phyloP scores from a whole-genome alignment of 2,113 vertebrate genomes.

The Galeopterus variegatus region DNA sequence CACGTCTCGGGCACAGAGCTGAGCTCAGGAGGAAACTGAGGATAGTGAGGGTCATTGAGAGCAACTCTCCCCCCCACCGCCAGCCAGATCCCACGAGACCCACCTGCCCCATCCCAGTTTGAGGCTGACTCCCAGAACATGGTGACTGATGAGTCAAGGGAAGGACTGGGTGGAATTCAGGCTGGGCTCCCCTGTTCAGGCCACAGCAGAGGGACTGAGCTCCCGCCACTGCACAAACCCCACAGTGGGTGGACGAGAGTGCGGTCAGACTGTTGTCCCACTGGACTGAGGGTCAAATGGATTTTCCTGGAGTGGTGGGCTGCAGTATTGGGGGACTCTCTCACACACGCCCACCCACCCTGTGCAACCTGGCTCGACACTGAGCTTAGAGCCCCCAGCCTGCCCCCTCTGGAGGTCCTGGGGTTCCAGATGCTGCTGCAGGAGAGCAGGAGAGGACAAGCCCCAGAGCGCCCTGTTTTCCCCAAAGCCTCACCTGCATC shows the following conservation, averaged over 20 bases:
- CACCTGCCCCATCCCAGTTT: background rate
- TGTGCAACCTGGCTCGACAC: too few species aligned
- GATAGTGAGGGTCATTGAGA: background rate
- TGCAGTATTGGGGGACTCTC: background rate
- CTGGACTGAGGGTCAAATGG: background rate
- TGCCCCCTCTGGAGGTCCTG: background rate
- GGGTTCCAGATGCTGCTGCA: background rate
- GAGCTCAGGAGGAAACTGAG: background rate
- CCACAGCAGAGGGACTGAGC: background rate
- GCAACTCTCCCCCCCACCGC: background rate
- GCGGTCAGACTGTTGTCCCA: too few species aligned
- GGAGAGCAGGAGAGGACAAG: background rate
- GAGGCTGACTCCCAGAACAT: background rate
- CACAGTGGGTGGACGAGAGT: too few species aligned
- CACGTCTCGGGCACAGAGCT: background rate
- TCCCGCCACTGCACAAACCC: background rate
- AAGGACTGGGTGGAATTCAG: background rate
- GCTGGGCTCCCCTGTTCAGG: background rate
- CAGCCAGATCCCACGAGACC: background rate
- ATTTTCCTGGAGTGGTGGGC: background rate
- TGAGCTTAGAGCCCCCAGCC: too few species aligned
- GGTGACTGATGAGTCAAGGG: accelerated
- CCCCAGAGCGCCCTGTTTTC: accelerated
- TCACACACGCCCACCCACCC: too few species aligned
- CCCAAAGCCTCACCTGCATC: conserved; percentile 92